These are phyloP conservation scores for Coecobrya sp. DNA, from an alignment of 2,888 invertebrate species.

Conservation along the genomic window DNA sequence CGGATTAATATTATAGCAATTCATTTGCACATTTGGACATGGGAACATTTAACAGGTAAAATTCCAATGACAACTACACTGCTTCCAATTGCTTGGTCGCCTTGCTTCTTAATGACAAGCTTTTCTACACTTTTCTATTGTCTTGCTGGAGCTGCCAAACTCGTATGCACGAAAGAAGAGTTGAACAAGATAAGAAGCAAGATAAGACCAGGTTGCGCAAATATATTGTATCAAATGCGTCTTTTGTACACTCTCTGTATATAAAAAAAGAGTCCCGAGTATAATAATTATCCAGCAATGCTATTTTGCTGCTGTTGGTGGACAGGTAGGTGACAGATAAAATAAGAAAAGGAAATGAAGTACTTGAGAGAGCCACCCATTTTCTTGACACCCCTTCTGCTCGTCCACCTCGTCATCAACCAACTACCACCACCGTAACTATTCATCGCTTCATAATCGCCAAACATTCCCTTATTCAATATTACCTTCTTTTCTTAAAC, in stretches of 20 bases:
- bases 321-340: neutral
- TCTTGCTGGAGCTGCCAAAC: neutral
- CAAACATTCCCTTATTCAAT: too few relatives aligned
- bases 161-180: neutral
- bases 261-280: too few relatives aligned
- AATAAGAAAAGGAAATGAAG: conserved; percentile 44
- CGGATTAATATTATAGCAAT: neutral
- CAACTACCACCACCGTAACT: neutral
- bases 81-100: neutral
- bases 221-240: neutral
- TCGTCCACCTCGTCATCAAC: conserved; percentile 12
- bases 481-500: too few relatives aligned
- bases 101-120: neutral
- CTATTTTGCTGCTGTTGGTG: neutral
- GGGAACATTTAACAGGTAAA: neutral
- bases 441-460: too few relatives aligned
- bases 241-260: neutral
- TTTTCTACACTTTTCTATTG: neutral
- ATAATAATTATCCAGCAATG: neutral
- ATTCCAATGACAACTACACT: neutral
- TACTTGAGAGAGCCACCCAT: conserved; percentile 69
- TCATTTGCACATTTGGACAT: neutral
- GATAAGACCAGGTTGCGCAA: too few relatives aligned
- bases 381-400: conserved; percentile 59
- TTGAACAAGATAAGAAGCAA: neutral